phyloP scores from a whole-genome alignment of 2,888 invertebrate species.

The Nomada ferruginata region DNA sequence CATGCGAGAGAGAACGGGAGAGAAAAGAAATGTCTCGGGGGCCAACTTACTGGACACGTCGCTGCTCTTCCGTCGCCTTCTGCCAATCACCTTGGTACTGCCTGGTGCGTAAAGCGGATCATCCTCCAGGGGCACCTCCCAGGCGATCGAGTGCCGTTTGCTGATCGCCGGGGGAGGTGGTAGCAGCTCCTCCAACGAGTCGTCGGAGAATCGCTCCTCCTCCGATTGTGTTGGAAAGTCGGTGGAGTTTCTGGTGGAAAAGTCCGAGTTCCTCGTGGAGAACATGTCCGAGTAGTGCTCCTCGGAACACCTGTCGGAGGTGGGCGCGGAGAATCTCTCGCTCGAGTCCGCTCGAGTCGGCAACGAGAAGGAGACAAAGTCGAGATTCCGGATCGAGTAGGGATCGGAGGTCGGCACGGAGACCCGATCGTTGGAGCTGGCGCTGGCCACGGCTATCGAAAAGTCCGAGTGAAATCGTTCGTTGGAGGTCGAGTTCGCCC shows the following conservation, averaged over 20 bases:
- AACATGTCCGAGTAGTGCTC: conserved; percentile 80
- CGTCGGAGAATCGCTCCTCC: conserved; percentile 91
- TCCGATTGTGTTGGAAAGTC: conserved; percentile 84
- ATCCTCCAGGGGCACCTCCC: conserved; percentile 93
- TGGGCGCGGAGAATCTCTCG: conserved; percentile 76
- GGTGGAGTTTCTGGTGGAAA: conserved; percentile 81
- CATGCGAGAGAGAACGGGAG: too few relatives aligned
- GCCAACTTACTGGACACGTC: conserved; percentile 84
- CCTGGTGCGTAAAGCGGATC: conserved; percentile 90
- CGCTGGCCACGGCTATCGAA: conserved; percentile 82
- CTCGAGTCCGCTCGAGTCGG: conserved; percentile 76
- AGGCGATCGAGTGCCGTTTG: conserved; percentile 93
- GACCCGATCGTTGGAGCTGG: conserved; percentile 82
- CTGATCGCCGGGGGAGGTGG: conserved; percentile 87
- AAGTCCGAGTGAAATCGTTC: conserved; percentile 83
- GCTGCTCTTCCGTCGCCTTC: conserved; percentile 84
- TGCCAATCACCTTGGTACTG: conserved; percentile 87
- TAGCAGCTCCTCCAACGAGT: conserved; percentile 91
- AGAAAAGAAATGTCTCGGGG: too few relatives aligned
- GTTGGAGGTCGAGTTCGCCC: conserved; percentile 82
- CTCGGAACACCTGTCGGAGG: conserved; percentile 79
- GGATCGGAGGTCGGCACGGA: conserved; percentile 82
- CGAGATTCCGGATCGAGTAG: conserved; percentile 80
- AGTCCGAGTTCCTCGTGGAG: conserved; percentile 81
- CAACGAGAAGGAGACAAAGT: conserved; percentile 79